phyloP scores from a whole-genome alignment of 2,888 invertebrate genomes.

The Ramazzottius varieornatus region DNA sequence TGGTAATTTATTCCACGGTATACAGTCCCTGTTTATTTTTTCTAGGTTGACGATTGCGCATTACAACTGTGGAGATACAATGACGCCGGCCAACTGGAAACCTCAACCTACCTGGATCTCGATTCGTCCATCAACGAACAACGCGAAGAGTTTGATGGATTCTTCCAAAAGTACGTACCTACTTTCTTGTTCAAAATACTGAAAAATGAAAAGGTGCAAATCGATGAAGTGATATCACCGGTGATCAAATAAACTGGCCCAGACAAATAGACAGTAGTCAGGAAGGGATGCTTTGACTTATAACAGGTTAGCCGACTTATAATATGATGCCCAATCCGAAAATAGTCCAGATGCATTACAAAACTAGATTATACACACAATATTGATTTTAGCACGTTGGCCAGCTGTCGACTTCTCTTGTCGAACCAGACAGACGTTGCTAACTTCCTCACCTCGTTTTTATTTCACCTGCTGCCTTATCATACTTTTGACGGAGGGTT shows the following conservation, averaged over 20 bases:
- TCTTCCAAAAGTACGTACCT: conserved; percentile 57
- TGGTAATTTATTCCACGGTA: too few species aligned
- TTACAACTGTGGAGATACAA: conserved; percentile 68
- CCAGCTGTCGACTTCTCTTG: too few species aligned
- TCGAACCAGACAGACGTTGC: too few species aligned
- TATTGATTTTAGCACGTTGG: not conserved
- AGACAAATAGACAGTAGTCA: too few species aligned
- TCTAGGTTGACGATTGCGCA: conserved; percentile 77
- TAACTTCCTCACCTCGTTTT: too few species aligned
- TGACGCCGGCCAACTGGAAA: conserved; percentile 41
- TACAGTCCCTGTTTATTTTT: not conserved
- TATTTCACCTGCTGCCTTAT: too few species aligned
- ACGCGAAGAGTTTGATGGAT: conserved; percentile 82
- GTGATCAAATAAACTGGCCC: too few species aligned
- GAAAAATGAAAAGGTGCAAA: not conserved
- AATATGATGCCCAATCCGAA: too few species aligned
- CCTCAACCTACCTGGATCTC: conserved; percentile 81
- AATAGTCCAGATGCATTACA: not conserved
- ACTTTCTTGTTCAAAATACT: not conserved
- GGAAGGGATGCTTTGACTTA: too few species aligned
- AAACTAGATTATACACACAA: not conserved
- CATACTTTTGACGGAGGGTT: too few species aligned
- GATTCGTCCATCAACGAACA: conserved; percentile 89
- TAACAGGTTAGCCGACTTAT: too few species aligned
- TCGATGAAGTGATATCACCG: not conserved